Percentiles rank a stretch among this genome's conserved stretches.
These are phyloP conservation scores for Dryobates pubescens DNA, from an alignment of 2,797 vertebrate genomes.

Conservation along the genomic window DNA sequence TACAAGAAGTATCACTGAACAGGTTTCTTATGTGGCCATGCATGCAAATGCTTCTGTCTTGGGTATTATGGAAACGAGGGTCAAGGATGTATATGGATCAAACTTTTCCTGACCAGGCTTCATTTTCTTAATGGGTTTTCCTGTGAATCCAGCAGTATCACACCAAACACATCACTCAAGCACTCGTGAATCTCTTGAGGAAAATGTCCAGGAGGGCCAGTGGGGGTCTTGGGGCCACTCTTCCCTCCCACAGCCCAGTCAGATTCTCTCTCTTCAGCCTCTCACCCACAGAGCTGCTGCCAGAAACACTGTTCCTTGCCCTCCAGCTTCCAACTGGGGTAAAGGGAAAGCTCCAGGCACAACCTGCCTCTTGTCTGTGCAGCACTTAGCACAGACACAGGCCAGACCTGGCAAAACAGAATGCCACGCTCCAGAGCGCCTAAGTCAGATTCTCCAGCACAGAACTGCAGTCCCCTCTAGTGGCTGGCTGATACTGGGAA, in stretches of 20 bases:
- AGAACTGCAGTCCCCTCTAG: not conserved
- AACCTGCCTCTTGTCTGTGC: not conserved
- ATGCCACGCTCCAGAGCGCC: rapidly evolving
- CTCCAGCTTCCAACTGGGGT: not conserved
- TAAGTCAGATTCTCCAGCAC: rapidly evolving
- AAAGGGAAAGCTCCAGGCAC: constrained; percentile 35
- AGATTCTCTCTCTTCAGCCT: not conserved
- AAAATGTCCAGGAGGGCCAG: rapidly evolving
- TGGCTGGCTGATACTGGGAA: rapidly evolving
- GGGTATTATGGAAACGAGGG: not conserved
- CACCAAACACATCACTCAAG: not conserved
- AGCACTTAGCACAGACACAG: not conserved
- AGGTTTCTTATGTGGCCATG: not conserved
- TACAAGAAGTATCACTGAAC: not conserved
- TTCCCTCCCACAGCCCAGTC: not conserved
- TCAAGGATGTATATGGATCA: not conserved
- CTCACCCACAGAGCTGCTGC: not conserved
- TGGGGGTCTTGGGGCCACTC: rapidly evolving
- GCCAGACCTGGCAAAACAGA: not conserved
- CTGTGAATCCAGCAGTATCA: not conserved
- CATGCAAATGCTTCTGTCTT: rapidly evolving
- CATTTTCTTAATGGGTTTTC: not conserved
- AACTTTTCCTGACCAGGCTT: not conserved
- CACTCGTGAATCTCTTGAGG: not conserved
- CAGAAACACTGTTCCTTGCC: not conserved